Percentiles rank a stretch among this genome's conserved stretches.
Conservation (phyloP, 1,140 invertebrate genomes). For the Babylonia areolata region DNA sequence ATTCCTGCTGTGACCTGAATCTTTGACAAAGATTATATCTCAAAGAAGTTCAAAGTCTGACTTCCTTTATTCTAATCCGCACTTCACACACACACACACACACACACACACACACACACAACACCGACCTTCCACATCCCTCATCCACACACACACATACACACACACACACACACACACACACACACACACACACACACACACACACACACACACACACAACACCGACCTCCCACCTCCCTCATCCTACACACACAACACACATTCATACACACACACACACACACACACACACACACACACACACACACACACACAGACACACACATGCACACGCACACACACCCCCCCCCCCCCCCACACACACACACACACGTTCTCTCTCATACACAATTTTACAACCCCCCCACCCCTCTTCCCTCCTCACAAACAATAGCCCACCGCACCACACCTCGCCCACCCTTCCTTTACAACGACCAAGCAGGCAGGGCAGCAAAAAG, state of each 20-base stretch:
- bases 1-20: too few species aligned
- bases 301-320: background rate
- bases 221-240: background rate
- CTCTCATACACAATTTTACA: background rate
- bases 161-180: background rate
- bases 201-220: background rate
- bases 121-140: too few species aligned
- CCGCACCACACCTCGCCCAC: too few species aligned
- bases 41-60: too few species aligned
- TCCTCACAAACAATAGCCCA: background rate
- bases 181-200: background rate
- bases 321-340: background rate
- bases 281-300: slow-evolving; percentile 11
- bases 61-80: too few species aligned
- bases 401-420: background rate
- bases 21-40: too few species aligned
- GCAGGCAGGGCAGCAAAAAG: too few species aligned
- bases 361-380: background rate
- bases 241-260: background rate
- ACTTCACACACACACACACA: background rate
- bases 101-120: background rate
- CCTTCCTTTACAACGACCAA: too few species aligned
- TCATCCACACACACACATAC: background rate
- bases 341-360: background rate
- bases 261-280: background rate